Base-by-base conservation (phyloP, 2,113 vertebrate genomes). In the Ivindomyrus marchei region DNA sequence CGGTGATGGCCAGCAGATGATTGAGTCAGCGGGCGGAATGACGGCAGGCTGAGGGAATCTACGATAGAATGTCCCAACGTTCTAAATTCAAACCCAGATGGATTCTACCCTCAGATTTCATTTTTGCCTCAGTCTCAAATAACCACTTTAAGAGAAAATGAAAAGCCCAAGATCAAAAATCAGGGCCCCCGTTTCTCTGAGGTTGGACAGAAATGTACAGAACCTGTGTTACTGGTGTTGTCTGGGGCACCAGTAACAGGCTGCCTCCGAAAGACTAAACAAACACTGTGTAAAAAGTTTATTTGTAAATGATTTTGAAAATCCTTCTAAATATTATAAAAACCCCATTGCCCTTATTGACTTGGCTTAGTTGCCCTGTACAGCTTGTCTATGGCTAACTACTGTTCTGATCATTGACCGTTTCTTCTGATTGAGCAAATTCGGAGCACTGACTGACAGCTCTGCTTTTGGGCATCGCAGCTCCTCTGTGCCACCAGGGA, bases 61-160 rank as follows among this genome's bases (percentile, higher is more conserved):
- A 50, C 74, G 52, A 89, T 46, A 89, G 50, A 89, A 52, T 85
- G 50, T 88, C 87, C 56, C 36, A 56, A 17, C 50, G 39, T 58
- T 46, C 77, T 80, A 58, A 47, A 89, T 85, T 89, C 77, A 84
- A 85, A 85, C 36, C 36, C 11, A 62, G 89, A 45, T 85, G 52
- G 80, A 58, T 84, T 89, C 52, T 46, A 62, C 77, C 89, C 89
- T 89, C 77, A 89, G 11, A 85, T 62, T 85, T 84, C 77, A 89
- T 42, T 89, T 58, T 49, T 84, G 80, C 80, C 83, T 58, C 89
- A 89, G 77, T 62, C 50, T 89, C 80, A 89, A 58, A 89, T 53
- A 27, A 50, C 89, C 53, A 84, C 80, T 89, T 84, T 46, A 47
- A 89, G 77, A 89, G 27, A 24, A 80, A 85, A 58, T 85, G 89